Base-by-base conservation (phyloP, 30 jellyfish, hydroid and myxozoan species). In the Aurelia aurita region DNA sequence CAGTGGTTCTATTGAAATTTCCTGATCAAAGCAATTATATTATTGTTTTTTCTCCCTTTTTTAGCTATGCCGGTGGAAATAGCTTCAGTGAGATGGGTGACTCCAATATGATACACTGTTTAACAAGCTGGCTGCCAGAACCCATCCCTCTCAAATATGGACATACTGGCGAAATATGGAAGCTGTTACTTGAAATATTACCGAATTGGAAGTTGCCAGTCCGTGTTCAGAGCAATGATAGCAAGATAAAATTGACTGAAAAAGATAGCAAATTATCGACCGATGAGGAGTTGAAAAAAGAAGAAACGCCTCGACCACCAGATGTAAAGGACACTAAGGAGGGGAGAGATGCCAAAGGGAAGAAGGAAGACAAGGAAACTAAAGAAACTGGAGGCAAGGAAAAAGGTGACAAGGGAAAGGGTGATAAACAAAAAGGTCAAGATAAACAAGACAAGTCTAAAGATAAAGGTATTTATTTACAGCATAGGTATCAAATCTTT, bases 51-150 rank as follows among this genome's bases (percentile, higher is more conserved):
- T 39, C 1, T 39, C 51, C 9, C 9, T 39, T 14, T 39, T 9
- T 8, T 39, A 91, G 98, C 53, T 91, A 91, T 74, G 59, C 53
- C 27, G 98, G 98, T 55, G 95, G 96, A 14, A 57, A 64, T 51
- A 84, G 82, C 67, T 54, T 59, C 70, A 71, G 93, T 34, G 97
- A 94, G 54, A 64, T 94, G 83, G 97, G 97, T 32, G 99, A 94
- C 44, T 26, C 73, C 27, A 77, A 77, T 63, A 74, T 94, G 15
- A 77, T 94, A 54, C 92, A 89, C 69, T 94, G 95, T 55, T 70
- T 94, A 29, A 89, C 97, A 1, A 97, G 99, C 15, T 94, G 99
- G 99, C 82, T 84, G 16, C 99, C 99, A 27, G 97, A 94, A 61
- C 94, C 85, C n/a, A 84, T 94, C 20, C 96, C 97, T 1, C 49